phyloP scores from a whole-genome alignment of 1,140 invertebrate species.

The Papilio xuthus region DNA sequence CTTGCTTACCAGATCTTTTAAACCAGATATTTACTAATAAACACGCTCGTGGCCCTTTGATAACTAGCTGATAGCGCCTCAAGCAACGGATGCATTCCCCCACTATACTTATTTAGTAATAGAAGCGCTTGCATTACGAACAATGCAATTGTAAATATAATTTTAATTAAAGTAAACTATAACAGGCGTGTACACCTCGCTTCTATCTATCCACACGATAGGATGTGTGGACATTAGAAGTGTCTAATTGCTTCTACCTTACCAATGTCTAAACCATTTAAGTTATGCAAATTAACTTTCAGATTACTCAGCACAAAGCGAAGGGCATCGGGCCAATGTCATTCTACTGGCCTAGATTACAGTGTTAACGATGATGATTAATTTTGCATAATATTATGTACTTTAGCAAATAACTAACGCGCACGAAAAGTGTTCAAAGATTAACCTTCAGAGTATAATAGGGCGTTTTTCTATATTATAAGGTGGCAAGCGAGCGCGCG shows the following conservation, averaged over 20 bases:
- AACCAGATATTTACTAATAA: too few species aligned
- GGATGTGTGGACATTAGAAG: not conserved
- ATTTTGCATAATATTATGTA: not conserved
- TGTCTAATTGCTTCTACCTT: not conserved
- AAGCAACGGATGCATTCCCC: not conserved
- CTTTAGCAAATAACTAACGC: not conserved
- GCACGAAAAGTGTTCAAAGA: too few species aligned
- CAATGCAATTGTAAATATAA: not conserved
- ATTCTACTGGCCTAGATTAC: constrained; percentile 1
- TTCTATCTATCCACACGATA: not conserved
- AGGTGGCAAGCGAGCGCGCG: too few species aligned
- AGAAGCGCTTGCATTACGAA: not conserved
- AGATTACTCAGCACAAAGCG: not conserved
- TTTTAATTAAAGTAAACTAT: not conserved
- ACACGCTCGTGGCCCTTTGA: too few species aligned
- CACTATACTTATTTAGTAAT: not conserved
- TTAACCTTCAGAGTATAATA: too few species aligned
- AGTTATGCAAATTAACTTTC: constrained; percentile 15
- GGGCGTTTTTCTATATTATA: too few species aligned
- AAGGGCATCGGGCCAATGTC: not conserved
- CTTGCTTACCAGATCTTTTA: too few species aligned
- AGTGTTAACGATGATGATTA: not conserved
- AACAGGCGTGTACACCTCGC: not conserved
- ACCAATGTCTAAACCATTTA: not conserved
- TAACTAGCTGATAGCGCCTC: too few species aligned